phyloP scores from a whole-genome alignment of 2,888 invertebrate genomes.

The Bembecia ichneumoniformis region DNA sequence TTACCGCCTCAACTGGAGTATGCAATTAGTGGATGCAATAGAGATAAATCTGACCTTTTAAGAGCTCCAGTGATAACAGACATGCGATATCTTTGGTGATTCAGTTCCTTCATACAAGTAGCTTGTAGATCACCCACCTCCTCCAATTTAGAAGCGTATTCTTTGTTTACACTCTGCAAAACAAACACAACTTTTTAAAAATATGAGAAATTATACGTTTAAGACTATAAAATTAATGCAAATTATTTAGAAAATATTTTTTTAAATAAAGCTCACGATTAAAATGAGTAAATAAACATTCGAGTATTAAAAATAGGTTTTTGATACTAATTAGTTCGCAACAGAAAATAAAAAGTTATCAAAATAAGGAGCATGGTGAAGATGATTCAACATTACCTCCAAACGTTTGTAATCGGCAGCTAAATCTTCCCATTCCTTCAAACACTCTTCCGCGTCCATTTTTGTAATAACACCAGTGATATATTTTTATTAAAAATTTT shows the following conservation, averaged over 20 bases:
- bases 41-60: constrained; percentile 77
- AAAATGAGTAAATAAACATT: not conserved
- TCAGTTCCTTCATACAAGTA: constrained; percentile 89
- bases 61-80: constrained; percentile 83
- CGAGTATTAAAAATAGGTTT: not conserved
- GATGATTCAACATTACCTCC: constrained; percentile 73
- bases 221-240: not conserved
- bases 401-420: constrained; percentile 83
- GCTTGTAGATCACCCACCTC: constrained; percentile 87
- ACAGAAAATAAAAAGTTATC: not conserved
- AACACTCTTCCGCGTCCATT: constrained; percentile 75
- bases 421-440: constrained; percentile 87
- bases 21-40: not conserved
- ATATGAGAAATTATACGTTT: not conserved
- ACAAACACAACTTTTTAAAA: not conserved
- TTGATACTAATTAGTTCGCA: not conserved
- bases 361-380: no score
- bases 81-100: constrained; percentile 93
- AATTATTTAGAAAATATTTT: not conserved
- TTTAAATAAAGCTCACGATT: no score
- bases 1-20: not conserved
- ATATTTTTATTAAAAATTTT: not conserved
- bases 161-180: constrained; percentile 71
- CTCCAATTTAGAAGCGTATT: constrained; percentile 88
- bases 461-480: not conserved